A percentile compares a stretch with the other conserved stretches of the same genome.
phyloP scores from a whole-genome alignment of 1,140 invertebrate genomes.

The Drosophila ohnishii region DNA sequence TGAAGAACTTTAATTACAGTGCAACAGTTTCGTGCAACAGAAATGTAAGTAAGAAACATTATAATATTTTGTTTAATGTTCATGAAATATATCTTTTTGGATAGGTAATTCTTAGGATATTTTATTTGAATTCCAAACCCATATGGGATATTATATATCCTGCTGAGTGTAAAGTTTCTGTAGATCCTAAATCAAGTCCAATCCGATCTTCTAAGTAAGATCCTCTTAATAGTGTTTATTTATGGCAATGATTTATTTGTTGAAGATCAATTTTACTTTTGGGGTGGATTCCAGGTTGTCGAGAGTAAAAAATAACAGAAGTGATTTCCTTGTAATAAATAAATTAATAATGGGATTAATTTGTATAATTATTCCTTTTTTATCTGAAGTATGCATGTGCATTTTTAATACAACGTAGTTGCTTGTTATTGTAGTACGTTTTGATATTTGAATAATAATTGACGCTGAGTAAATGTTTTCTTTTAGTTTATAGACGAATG shows the following conservation, averaged over 20 bases:
- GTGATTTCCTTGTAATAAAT: neutral
- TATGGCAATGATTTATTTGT: neutral
- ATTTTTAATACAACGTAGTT: neutral
- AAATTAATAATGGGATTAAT: neutral
- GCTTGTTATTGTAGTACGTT: neutral
- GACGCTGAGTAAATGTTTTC: neutral
- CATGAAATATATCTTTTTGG: neutral
- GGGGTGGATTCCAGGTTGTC: neutral
- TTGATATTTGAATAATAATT: neutral
- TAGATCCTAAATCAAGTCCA: neutral
- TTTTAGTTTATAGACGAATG: too few species aligned
- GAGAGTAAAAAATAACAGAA: neutral
- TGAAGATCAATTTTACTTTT: neutral
- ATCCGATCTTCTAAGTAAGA: neutral
- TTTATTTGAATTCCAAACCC: neutral
- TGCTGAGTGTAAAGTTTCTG: neutral
- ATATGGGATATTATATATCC: neutral
- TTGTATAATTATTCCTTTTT: neutral
- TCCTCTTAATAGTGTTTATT: too few species aligned
- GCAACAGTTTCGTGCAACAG: neutral
- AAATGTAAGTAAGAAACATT: neutral
- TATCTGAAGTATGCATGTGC: neutral
- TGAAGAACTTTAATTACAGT: neutral
- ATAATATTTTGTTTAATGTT: neutral
- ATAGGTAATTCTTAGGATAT: neutral